Evolutionary conservation across 1,140 invertebrate species (phyloP), one percentile per base, ranked within the genome.

Genomic region (Aplysia californica): DNA sequence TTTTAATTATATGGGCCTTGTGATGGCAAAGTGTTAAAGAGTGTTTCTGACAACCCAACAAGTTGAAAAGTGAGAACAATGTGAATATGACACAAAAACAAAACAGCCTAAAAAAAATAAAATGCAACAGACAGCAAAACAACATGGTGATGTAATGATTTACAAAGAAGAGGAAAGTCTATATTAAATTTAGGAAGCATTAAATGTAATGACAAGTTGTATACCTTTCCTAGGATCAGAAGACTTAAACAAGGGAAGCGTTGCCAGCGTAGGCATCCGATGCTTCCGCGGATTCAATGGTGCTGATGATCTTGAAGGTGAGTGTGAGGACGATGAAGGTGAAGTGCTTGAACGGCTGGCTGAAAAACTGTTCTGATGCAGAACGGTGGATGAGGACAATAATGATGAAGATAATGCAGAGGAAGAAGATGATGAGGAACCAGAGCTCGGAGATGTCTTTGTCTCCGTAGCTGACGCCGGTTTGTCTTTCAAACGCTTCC

Each of bases 401-500:
- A 23, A 77, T 75, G 75, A 79, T 74, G 44, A 79, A 39, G 38
- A 78, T 79, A 21, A 82, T 56, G 65, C 55, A 64, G 21, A 78
- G 38, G 20, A 82, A 56, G 50, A 72, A 55, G 55, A 75, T 58
- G 69, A 35, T 59, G 79, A 59, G 31, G 77, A 72, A 36, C 61
- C 64, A 58, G 75, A 41, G 21, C 65, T 71, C 0, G 79, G 38
- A 4, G 75, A 68, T 35, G 75, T 76, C 31, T 75, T 78, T 18
- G 50, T 76, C 21, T 61, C 70, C 15, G 70, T 59, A 15, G 41
- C n/a, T 56, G 38, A 31, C 6, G 64, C 23, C 23, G 72, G 73
- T 67, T 85, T 85, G 36, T 84, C 83, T 69, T 86, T 86, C 61
- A 84, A 93, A 26, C 93, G 89, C 83, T 93, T 92, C 26, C 93